These are phyloP conservation scores for Chelonus formosanus DNA, from an alignment of 2,888 invertebrate genomes.

Conservation along the genomic window DNA sequence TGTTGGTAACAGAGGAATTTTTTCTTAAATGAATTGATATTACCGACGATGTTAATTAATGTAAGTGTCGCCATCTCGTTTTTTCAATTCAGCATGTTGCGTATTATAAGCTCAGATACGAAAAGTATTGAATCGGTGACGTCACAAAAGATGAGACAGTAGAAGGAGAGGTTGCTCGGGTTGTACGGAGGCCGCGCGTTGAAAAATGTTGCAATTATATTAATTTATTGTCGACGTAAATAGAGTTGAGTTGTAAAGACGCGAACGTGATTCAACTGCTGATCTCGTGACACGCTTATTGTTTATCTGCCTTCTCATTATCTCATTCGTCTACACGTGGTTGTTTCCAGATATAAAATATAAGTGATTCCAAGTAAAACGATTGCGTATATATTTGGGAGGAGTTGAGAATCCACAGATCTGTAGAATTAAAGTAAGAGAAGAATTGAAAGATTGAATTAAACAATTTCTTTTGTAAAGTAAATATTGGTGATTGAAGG, in stretches of 20 bases:
- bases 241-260: constrained; percentile 44
- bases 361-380: background rate
- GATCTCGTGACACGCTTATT: constrained; percentile 30
- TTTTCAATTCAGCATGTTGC: constrained; percentile 8
- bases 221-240: constrained; percentile 54
- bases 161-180: constrained; percentile 54
- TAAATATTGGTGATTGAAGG: too few species aligned
- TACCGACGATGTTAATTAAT: background rate
- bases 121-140: constrained; percentile 65
- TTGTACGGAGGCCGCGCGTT: constrained; percentile 46
- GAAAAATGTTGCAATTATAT: constrained; percentile 60
- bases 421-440: constrained; percentile 6
- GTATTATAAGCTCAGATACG: constrained; percentile 41
- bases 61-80: background rate
- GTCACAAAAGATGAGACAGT: constrained; percentile 62
- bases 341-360: constrained; percentile 6
- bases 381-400: constrained; percentile 20
- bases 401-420: constrained; percentile 5
- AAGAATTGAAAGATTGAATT: background rate
- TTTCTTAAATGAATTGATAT: background rate
- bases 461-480: too few species aligned
- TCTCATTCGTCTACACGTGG: constrained; percentile 28
- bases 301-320: constrained; percentile 25
- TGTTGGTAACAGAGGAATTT: too few species aligned
- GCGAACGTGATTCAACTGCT: constrained; percentile 29